A percentile compares a stretch with the other conserved stretches of the same genome.
Evolutionary conservation across 2,888 invertebrate species (phyloP).

Genomic region (Ectemnius cavifrons): DNA sequence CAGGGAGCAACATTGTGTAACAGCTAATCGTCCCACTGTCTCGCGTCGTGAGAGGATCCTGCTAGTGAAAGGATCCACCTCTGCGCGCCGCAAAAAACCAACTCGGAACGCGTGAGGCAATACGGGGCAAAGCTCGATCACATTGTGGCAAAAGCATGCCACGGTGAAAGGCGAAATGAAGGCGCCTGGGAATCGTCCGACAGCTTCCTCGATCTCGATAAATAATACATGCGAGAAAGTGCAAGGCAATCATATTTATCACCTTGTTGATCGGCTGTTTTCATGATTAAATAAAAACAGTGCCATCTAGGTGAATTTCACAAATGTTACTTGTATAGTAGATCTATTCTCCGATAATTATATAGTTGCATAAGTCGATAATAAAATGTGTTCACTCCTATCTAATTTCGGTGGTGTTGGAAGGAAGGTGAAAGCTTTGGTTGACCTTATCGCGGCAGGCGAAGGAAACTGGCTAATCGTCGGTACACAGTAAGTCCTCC

Average conservation of each 20-base stretch:
- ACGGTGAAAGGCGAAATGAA: constrained; percentile 51
- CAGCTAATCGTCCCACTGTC: constrained; percentile 24
- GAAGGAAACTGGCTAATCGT: constrained; percentile 27
- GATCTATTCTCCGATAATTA: too few species aligned
- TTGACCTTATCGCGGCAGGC: too few species aligned
- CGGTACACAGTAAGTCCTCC: constrained; percentile 36
- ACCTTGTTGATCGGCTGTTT: constrained; percentile 5
- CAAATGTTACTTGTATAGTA: too few species aligned
- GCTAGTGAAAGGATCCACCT: constrained; percentile 53
- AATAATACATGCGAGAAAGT: constrained; percentile 1
- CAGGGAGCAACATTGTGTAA: constrained; percentile 32
- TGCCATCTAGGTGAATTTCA: too few species aligned
- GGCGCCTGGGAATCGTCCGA: constrained; percentile 28
- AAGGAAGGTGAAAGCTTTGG: too few species aligned
- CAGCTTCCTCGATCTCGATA: constrained; percentile 17
- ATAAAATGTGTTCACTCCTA: too few species aligned
- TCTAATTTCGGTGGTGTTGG: too few species aligned
- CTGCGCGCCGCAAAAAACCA: neutral
- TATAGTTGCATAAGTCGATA: too few species aligned
- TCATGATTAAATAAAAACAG: too few species aligned
- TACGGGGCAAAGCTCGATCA: constrained; percentile 43
- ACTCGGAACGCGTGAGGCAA: constrained; percentile 17
- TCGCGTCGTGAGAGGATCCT: constrained; percentile 28
- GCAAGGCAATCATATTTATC: constrained; percentile 30
- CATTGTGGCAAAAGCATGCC: constrained; percentile 35